Conservation (phyloP, 1,140 invertebrate species). For the Sminthurides bifidus region DNA sequence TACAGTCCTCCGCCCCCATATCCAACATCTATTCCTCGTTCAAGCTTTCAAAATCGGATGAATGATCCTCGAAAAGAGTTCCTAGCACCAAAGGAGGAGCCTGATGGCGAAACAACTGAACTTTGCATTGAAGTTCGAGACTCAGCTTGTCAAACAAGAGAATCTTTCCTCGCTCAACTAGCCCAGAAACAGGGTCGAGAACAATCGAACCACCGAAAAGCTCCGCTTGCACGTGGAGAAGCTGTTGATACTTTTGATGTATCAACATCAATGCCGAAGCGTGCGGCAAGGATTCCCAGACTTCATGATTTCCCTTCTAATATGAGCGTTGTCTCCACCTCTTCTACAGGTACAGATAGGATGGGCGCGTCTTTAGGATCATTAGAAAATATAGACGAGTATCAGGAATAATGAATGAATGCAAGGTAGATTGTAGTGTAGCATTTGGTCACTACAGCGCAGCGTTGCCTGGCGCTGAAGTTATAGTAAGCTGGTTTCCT, state of each 20-base stretch:
- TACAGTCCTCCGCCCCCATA: slow-evolving; percentile 32
- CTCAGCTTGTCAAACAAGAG: slow-evolving; percentile 63
- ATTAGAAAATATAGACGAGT: slow-evolving; percentile 7
- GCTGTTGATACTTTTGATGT: slow-evolving; percentile 13
- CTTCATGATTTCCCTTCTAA: neutral
- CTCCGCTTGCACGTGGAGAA: slow-evolving; percentile 18
- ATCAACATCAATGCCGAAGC: neutral
- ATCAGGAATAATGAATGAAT: slow-evolving; percentile 6
- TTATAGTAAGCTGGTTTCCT: too few species aligned
- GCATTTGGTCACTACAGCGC: too few species aligned
- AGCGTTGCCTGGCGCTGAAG: too few species aligned
- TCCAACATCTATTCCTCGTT: slow-evolving; percentile 25
- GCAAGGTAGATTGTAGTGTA: too few species aligned
- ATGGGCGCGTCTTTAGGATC: neutral
- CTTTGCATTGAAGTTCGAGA: slow-evolving; percentile 53
- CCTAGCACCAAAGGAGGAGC: slow-evolving; percentile 13
- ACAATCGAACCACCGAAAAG: slow-evolving; percentile 5
- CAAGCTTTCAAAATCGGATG: slow-evolving; percentile 18
- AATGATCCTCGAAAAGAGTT: slow-evolving; percentile 30
- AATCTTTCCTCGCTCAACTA: slow-evolving; percentile 49
- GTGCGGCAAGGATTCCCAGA: neutral
- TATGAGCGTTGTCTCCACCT: neutral
- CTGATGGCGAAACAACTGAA: slow-evolving; percentile 16
- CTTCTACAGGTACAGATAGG: neutral
- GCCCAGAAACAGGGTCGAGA: too few species aligned